Evolutionary conservation across 1,140 invertebrate genomes (phyloP), one percentile per base, ranked within the genome.

Genomic region (Anastatus disparis): DNA sequence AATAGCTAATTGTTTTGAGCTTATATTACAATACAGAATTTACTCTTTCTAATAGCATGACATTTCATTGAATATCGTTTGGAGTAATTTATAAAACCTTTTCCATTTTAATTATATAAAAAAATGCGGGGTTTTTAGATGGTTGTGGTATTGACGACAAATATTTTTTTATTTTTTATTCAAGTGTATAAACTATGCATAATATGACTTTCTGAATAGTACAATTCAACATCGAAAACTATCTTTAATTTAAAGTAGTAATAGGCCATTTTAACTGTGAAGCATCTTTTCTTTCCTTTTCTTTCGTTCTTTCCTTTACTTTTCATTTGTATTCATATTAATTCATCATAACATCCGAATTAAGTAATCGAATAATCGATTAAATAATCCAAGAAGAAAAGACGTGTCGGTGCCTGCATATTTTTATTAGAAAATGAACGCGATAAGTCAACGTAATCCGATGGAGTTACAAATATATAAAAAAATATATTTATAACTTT

Each of bases 371-470:
- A 35, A 12, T 17, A 22, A 20, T 59, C 31, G 15, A 50, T 40
- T 65, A 20, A 35, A 59, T 22, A 46, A 65, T 10, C 12, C 15
- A 35, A 26, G 15, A 46, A 10, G n/a, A 13, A 65, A 66, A 71
- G 70, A 71, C 62, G 72, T 83, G 84, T 85, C 84, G 84, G 84
- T 85, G 84, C 84, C 84, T 85, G 84, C 83, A 84, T 83, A 78
- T 67, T 72, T 71, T 71, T 71, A 48, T 26, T 69, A 74, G 53
- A 70, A 56, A 26, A 24, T 2, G 40, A 52, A 38, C 27, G 50
- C 7, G 20, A 56, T 48, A 50, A 31, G 15, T 40, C 40, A 46
- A 50, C 38, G 13, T 63, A 31, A 48, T 71, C 31, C 61, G 22
- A 58, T 63, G 17, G 31, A 55, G 35, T 61, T 24, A 44, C 6